These are phyloP conservation scores for Lethrus apterus DNA, from an alignment of 1,140 invertebrate genomes.

Conservation along the genomic window DNA sequence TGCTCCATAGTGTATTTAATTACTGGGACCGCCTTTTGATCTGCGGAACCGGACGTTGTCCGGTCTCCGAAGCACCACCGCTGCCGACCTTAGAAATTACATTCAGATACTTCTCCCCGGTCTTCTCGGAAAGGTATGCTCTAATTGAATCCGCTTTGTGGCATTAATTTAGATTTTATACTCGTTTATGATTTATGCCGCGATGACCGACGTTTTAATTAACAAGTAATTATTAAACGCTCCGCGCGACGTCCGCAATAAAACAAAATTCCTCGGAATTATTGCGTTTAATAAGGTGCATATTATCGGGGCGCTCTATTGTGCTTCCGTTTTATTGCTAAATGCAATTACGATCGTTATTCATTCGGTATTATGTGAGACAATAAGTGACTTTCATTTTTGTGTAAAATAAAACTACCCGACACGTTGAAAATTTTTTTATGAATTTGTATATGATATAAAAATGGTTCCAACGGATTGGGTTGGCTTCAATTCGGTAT, in stretches of 20 bases:
- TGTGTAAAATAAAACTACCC: no score
- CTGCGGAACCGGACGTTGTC: constrained; percentile 37
- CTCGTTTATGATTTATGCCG: constrained; percentile 12
- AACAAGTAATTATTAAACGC: constrained; percentile 11
- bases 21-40: constrained; percentile 36
- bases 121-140: constrained; percentile 21
- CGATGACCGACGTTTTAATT: constrained; percentile 12
- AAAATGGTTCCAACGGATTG: no score
- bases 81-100: constrained; percentile 33
- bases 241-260: background rate
- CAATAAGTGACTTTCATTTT: no score
- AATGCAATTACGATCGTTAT: no score
- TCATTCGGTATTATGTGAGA: background rate
- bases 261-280: constrained; percentile 9
- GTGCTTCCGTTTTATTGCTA: background rate
- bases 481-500: no score
- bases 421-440: no score
- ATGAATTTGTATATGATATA: no score
- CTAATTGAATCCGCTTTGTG: constrained; percentile 26
- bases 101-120: constrained; percentile 19
- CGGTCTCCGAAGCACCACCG: constrained; percentile 29
- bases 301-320: background rate
- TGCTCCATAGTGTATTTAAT: constrained; percentile 40
- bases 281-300: constrained; percentile 10
- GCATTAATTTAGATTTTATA: constrained; percentile 11